phyloP scores from a whole-genome alignment of 2,113 vertebrate species.

The Rhinoderma darwinii region DNA sequence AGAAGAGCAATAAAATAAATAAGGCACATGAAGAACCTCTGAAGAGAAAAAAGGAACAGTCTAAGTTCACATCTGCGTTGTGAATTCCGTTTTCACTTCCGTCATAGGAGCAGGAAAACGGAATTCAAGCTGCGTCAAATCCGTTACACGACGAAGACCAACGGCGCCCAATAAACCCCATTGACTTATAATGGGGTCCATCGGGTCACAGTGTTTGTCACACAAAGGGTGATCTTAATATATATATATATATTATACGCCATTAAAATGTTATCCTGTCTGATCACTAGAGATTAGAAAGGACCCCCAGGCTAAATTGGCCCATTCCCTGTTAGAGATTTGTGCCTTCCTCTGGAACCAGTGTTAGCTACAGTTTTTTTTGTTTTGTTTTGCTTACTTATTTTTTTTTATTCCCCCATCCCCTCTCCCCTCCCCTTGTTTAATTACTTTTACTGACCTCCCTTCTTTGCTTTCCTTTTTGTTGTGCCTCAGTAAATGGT shows the following conservation, averaged over 20 bases:
- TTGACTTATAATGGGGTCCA: too few relatives aligned
- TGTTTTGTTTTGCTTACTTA: background rate
- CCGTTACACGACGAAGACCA: too few relatives aligned
- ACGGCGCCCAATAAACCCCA: too few relatives aligned
- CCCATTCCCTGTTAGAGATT: background rate
- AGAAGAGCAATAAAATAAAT: background rate
- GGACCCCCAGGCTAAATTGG: background rate
- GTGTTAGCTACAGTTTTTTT: background rate
- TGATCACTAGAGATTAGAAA: background rate
- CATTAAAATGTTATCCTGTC: too few relatives aligned
- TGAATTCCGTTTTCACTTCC: too few relatives aligned
- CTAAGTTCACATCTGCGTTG: too few relatives aligned
- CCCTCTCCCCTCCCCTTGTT: too few relatives aligned
- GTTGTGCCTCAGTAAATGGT: constrained; percentile 78
- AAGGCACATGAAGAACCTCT: background rate
- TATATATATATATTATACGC: too few relatives aligned
- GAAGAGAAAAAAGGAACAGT: background rate
- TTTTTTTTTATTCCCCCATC: background rate
- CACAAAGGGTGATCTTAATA: too few relatives aligned
- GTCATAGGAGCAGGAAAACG: too few relatives aligned
- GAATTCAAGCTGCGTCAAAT: too few relatives aligned
- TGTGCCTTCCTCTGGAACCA: background rate
- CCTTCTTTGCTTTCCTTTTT: background rate
- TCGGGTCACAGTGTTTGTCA: too few relatives aligned
- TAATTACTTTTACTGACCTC: background rate